Evolutionary conservation across 2,113 vertebrate species (phyloP), one percentile per base, ranked within the genome.

Genomic region (Mirza zaza): DNA sequence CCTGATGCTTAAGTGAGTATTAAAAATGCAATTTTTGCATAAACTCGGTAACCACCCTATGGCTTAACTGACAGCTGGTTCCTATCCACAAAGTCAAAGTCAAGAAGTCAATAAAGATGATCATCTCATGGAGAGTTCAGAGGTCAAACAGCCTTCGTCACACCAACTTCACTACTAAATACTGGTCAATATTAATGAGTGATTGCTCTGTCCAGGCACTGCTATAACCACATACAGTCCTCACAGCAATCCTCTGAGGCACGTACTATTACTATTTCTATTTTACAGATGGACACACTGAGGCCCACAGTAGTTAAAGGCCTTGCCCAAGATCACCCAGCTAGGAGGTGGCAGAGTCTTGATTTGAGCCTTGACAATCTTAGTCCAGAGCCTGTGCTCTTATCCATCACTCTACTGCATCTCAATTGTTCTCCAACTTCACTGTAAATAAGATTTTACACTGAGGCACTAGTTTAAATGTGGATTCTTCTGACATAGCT

Each of bases 1-100:
- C 11, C 17, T 73, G 57, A 61, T 88, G 48, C 39, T 91, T 77
- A 68, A 91, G 25, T 36, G 48, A 76, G 17, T 75, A 76, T 34
- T 92, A 89, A 85, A 80, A 81, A 87, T 65, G 59, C 27, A 81
- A 17, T 61, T 71, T 87, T 71, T 92, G 71, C 10, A 77, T 90
- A n/a, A 50, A 71, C 36, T 81, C 42, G 32, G n/a, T 89, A 81
- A 57, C 36, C 57, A 34, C 45, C 36, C 42, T 39, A n/a, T 39
- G 32, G 21, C 14, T 92, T 81, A 70, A 59, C 27, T 70, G 36
- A 52, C 42, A 73, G 45, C 50, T 67, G 12, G 73, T 84, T 83
- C 29, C 12, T 87, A 57, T 50, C 59, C 87, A 36, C 3, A 63
- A 67, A 39, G 5, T 52, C 18, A 94, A 76, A 85, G 48, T 25